Base-by-base conservation (phyloP, 2,797 vertebrate species). In the Uromys caudimaculatus region DNA sequence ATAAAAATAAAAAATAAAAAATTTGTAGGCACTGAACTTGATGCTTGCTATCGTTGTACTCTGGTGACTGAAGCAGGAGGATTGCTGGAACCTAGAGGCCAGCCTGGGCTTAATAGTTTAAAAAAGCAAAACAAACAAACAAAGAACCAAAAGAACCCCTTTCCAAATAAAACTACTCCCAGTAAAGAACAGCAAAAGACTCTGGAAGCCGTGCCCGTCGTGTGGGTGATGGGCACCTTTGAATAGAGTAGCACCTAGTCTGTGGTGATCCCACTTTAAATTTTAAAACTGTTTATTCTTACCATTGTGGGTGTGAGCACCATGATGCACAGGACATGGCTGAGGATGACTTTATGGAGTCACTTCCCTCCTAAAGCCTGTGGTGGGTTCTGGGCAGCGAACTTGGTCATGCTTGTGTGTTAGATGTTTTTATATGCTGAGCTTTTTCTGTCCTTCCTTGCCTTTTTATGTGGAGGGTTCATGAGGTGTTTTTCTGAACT, bases 281-380 rank as follows among this genome's bases (percentile, higher is more conserved):
- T 75, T 95, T 38, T 92, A 85, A 79, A 73, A 81, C 75, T n/a
- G 17, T 38, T 95, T 58, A 50, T 64, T 69, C 50, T 87, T 86
- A 11, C 87, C 91, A 79, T 88, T 47, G 78, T 85, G 83, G 19
- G 3, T 50, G 16, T 85, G 41, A 19, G 6, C 23, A 10, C 32
- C 17, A 35, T 54, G 54, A 12, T 29, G n/a, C 13, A 16, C 0
- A 17, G 58, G 24, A 17, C 2, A 3, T 62, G 27, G 81, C 64
- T 67, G 81, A 62, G 29, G 38, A 32, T 21, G 10, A 54, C 77
- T 62, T 41, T 41, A 29, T 21, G 58, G 16, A 62, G 82, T n/a
- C 44, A 24, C 11, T n/a, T 85, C 17, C 41, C 82, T 35, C 11
- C 6, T 67, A n/a, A 21, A 8, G 44, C 60, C 58, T 64, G 11